A percentile compares a stretch with the other conserved stretches of the same genome.
phyloP scores from a whole-genome alignment of 2,797 vertebrate species.

The Manis crassicaudata region DNA sequence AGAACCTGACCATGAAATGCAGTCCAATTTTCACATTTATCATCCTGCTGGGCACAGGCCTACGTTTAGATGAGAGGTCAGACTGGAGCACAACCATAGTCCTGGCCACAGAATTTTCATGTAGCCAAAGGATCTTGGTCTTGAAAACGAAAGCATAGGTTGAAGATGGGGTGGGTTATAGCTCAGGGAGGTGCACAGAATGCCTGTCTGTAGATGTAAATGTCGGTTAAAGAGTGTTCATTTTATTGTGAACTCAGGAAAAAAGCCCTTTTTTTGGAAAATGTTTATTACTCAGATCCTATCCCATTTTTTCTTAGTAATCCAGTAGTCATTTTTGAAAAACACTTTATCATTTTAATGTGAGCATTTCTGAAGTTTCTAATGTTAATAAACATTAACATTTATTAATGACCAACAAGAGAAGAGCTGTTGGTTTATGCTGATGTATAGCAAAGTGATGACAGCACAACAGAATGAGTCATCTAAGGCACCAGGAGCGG shows the following conservation, averaged over 20 bases:
- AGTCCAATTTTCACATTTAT: conserved; percentile 40
- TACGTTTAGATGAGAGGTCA: neutral
- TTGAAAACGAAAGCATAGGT: conserved; percentile 14
- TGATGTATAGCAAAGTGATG: neutral
- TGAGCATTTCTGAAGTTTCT: conserved; percentile 18
- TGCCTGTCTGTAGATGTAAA: neutral
- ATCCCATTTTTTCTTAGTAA: neutral
- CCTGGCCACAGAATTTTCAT: neutral
- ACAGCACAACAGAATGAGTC: fast-evolving
- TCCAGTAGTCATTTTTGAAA: conserved; percentile 9
- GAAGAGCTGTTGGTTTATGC: neutral
- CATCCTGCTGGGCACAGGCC: neutral
- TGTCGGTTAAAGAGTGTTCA: neutral
- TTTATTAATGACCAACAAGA: neutral
- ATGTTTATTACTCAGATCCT: neutral
- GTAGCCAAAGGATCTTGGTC: neutral
- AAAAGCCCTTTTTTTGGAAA: neutral
- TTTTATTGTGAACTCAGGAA: neutral
- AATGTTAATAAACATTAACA: conserved; percentile 19
- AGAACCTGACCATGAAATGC: conserved; percentile 27
- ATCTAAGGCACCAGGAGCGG: neutral
- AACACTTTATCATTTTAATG: conserved; percentile 3
- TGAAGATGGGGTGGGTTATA: neutral
- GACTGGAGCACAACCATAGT: neutral
- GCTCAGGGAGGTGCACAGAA: neutral